Evolutionary conservation across 2,888 invertebrate genomes (phyloP).

Genomic region (Acleris sparsana): DNA sequence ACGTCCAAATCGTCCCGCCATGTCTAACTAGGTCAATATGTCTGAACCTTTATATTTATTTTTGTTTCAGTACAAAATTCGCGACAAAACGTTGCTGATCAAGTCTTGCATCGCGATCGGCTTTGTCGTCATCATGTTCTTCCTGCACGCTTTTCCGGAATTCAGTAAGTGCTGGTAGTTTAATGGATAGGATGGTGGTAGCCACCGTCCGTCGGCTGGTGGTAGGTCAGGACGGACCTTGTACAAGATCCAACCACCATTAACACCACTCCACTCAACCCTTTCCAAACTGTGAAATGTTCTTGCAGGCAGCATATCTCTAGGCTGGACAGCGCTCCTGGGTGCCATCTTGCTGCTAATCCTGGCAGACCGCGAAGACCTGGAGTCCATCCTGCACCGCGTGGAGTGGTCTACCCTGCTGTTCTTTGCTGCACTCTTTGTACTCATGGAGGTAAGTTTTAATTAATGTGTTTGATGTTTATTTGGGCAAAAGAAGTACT

Average conservation of each 20-base stretch:
- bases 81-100: conserved; percentile 88
- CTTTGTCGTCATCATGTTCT: conserved; percentile 91
- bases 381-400: conserved; percentile 92
- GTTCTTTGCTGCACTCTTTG: conserved; percentile 92
- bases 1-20: no score
- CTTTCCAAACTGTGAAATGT: no score
- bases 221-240: no score
- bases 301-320: conserved; percentile 60
- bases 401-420: conserved; percentile 94
- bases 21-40: no score
- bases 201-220: no score
- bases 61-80: conserved; percentile 88
- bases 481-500: no score
- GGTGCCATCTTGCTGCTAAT: conserved; percentile 92
- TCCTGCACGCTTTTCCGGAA: conserved; percentile 91
- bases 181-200: no score
- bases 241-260: no score
- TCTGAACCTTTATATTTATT: no score
- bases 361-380: conserved; percentile 89
- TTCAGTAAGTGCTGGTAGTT: conserved; percentile 81
- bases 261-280: no score
- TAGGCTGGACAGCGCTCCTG: conserved; percentile 94
- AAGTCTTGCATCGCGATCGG: conserved; percentile 89
- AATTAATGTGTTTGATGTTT: no score
- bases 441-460: conserved; percentile 89